Evolutionary conservation across 2,797 vertebrate genomes (phyloP).

Genomic region (Molothrus ater): DNA sequence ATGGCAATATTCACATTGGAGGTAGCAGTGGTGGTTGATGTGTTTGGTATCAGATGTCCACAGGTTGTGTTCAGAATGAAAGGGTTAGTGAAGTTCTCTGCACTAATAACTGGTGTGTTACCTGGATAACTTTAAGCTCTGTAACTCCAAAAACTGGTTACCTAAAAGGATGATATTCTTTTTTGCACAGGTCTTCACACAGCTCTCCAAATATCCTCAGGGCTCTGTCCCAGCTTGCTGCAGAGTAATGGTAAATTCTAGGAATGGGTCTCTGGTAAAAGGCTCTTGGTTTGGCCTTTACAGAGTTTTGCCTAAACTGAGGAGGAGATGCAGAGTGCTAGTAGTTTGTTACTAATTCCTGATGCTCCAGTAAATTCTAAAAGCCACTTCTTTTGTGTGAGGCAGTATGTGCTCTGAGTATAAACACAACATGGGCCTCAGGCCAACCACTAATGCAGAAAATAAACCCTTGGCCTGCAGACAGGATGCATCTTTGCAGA

Average conservation of each 20-base stretch:
- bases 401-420: not conserved
- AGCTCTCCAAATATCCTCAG: not conserved
- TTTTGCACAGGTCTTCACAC: not conserved
- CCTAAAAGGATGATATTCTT: not conserved
- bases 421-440: not conserved
- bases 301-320: not conserved
- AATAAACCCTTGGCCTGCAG: not conserved
- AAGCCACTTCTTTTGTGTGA: not conserved
- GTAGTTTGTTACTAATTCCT: not conserved
- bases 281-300: not conserved
- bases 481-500: not conserved
- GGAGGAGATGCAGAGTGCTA: not conserved
- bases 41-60: not conserved
- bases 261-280: not conserved
- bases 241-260: not conserved
- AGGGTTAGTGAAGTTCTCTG: not conserved
- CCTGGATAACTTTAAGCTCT: not conserved
- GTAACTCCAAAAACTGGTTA: not conserved
- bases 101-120: not conserved
- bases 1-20: not conserved
- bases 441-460: not conserved
- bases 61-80: not conserved
- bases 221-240: not conserved
- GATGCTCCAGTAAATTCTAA: not conserved
- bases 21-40: not conserved